Conservation (phyloP, 2,113 vertebrate genomes). For the Sardina pilchardus region DNA sequence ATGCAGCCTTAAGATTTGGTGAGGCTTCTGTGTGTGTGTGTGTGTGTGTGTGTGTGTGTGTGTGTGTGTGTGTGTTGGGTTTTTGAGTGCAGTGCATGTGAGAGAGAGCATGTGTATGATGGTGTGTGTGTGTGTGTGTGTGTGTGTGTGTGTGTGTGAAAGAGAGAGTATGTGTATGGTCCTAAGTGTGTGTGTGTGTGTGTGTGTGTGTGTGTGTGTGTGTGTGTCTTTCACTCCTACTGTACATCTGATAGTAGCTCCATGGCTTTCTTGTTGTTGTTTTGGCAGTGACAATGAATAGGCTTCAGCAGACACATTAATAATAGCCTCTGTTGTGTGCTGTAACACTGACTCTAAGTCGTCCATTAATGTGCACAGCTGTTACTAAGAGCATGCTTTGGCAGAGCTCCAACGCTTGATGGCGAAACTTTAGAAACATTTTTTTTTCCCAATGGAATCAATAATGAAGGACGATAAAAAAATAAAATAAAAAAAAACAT, state of each 20-base stretch:
- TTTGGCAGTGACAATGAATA: not conserved
- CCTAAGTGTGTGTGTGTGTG: not conserved
- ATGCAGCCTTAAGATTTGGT: constrained; percentile 65
- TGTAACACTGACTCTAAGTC: not conserved
- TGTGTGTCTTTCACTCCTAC: not conserved
- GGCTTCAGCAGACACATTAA: not conserved
- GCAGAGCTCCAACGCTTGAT: not conserved
- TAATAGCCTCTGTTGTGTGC: not conserved
- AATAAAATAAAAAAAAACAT: not conserved
- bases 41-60: not conserved
- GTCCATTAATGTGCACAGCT: not conserved
- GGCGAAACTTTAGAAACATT: not conserved
- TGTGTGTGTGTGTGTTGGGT: not conserved
- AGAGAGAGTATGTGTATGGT: not conserved
- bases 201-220: not conserved
- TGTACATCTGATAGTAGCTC: not conserved
- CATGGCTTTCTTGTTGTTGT: not conserved
- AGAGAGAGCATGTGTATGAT: not conserved
- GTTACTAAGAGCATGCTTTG: not conserved
- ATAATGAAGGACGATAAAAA: not conserved
- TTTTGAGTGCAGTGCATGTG: not conserved
- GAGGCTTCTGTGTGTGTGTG: constrained; percentile 16
- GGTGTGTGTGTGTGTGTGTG: not conserved
- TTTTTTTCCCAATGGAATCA: not conserved
- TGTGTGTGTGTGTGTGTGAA: not conserved